Conservation (phyloP, 2,113 vertebrate species). For the Chelonoidis abingdonii region DNA sequence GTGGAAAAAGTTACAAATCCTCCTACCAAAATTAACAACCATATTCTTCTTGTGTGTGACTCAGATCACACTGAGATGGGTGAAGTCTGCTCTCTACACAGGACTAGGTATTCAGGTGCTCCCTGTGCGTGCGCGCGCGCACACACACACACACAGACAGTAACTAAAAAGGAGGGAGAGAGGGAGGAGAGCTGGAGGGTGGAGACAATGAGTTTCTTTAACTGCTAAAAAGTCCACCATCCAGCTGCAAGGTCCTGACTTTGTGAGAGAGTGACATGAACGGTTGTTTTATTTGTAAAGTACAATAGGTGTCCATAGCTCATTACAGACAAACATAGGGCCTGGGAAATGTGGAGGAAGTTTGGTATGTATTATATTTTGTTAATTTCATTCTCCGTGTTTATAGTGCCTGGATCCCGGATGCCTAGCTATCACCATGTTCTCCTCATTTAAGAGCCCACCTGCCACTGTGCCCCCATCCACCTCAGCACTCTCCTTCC, state of each 20-base stretch:
- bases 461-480: not conserved
- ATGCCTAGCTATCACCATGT: not conserved
- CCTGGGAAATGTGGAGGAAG: slow-evolving; percentile 33
- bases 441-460: not conserved
- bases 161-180: slow-evolving; percentile 37
- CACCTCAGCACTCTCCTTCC: not conserved
- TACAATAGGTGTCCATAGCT: not conserved
- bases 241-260: not conserved
- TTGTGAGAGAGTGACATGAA: not conserved
- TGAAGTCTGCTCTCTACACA: slow-evolving; percentile 47
- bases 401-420: not conserved
- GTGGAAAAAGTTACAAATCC: slow-evolving; percentile 73
- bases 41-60: slow-evolving; percentile 66
- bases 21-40: slow-evolving; percentile 70
- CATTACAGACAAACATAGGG: rapidly evolving
- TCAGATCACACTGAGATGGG: slow-evolving; percentile 50
- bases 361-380: not conserved
- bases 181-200: not conserved
- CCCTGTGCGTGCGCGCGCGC: not conserved
- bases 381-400: not conserved
- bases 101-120: slow-evolving; percentile 49
- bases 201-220: not conserved
- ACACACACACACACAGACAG: not conserved
- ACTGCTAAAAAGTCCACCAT: not conserved
- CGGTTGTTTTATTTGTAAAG: slow-evolving; percentile 5